phyloP scores from a whole-genome alignment of 2,797 vertebrate species.

The Carduelis carduelis region DNA sequence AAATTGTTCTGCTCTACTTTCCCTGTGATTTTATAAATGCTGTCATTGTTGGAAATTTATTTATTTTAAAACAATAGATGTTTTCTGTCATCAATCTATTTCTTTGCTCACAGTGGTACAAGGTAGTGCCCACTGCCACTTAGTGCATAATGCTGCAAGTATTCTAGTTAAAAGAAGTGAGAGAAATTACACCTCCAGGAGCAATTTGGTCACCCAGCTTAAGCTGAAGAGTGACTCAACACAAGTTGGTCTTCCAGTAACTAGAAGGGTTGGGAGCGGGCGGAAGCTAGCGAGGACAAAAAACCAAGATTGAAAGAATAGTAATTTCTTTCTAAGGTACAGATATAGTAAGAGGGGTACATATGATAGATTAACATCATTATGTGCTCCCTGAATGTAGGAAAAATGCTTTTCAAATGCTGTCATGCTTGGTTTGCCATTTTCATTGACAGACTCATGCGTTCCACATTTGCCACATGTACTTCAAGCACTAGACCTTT shows the following conservation, averaged over 20 bases:
- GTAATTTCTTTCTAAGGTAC: background rate
- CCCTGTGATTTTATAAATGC: background rate
- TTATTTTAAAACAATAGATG: background rate
- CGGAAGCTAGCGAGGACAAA: background rate
- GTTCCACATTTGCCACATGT: accelerated
- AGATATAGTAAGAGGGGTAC: background rate
- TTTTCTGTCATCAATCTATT: background rate
- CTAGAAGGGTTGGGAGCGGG: background rate
- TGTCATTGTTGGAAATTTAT: background rate
- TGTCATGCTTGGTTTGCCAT: background rate
- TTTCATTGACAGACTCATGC: background rate
- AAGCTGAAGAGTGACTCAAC: background rate
- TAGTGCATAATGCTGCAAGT: background rate
- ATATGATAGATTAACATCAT: background rate
- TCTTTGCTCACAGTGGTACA: background rate
- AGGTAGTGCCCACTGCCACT: background rate
- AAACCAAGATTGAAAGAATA: background rate
- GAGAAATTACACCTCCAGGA: background rate
- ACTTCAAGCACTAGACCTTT: background rate
- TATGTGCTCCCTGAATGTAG: background rate
- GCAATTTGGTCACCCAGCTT: background rate
- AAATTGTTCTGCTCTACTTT: background rate
- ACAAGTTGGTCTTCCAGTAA: background rate
- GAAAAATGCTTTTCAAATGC: background rate
- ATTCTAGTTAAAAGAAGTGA: background rate